Conservation (phyloP, 2,888 invertebrate genomes). For the Halictus ligatus region DNA sequence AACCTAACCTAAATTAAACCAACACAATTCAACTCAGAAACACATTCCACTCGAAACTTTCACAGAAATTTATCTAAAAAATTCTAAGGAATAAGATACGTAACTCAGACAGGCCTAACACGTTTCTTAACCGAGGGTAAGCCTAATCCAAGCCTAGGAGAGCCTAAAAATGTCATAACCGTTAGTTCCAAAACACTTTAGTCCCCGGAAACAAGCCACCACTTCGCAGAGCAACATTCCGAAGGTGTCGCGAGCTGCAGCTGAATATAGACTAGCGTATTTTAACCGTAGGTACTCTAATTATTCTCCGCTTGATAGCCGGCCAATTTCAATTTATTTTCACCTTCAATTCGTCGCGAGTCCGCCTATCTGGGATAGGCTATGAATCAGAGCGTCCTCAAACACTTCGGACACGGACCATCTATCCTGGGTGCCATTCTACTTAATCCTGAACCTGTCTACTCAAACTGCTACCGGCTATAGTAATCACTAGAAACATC, state of each 20-base stretch:
- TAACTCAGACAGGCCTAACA: too few relatives aligned
- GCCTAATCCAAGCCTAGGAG: background rate
- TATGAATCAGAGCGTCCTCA: background rate
- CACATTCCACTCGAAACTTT: background rate
- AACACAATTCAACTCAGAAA: too few relatives aligned
- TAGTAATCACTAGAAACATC: background rate
- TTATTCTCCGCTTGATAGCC: slow-evolving; percentile 48
- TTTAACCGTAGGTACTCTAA: slow-evolving; percentile 52
- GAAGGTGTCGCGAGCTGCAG: slow-evolving; percentile 20
- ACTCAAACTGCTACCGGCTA: background rate
- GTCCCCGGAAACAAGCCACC: slow-evolving; percentile 23
- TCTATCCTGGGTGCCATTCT: background rate
- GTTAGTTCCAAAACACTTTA: background rate
- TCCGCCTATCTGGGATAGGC: background rate
- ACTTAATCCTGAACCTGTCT: background rate
- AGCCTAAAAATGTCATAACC: background rate
- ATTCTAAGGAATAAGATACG: background rate
- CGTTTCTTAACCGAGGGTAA: too few relatives aligned
- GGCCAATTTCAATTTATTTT: slow-evolving; percentile 57
- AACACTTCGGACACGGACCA: background rate
- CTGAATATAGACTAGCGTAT: slow-evolving; percentile 55
- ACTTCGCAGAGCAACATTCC: slow-evolving; percentile 17
- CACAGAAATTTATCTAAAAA: background rate
- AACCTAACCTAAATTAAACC: too few relatives aligned
- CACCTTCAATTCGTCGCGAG: slow-evolving; percentile 40